Evolutionary conservation across 1,140 invertebrate genomes (phyloP).

Genomic region (Zeugodacus cucurbitae): DNA sequence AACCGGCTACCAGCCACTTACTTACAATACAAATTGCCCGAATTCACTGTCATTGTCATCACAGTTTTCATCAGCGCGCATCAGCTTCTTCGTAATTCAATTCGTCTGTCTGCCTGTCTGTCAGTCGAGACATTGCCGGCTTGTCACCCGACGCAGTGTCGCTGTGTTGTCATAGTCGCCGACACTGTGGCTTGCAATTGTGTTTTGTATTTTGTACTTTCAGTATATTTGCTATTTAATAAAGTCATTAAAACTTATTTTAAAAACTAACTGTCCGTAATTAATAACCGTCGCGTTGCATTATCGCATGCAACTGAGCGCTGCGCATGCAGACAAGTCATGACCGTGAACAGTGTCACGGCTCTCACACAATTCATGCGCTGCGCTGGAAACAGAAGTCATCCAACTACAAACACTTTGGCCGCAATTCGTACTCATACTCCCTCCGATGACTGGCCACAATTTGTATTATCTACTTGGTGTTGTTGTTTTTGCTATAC

Average conservation of each 20-base stretch:
- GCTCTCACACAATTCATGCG: not conserved
- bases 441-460: constrained; percentile 23
- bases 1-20: not conserved
- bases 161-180: not conserved
- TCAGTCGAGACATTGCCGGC: not conserved
- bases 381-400: not conserved
- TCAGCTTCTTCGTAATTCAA: not conserved
- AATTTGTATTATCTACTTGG: not conserved
- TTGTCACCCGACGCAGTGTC: not conserved
- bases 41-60: not conserved
- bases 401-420: not conserved
- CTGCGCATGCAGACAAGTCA: not conserved
- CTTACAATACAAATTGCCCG: not conserved
- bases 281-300: constrained; percentile 25
- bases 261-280: constrained; percentile 22
- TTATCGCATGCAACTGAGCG: not conserved
- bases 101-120: constrained; percentile 12
- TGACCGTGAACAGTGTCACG: not conserved
- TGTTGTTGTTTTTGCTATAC: not conserved
- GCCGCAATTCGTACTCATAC: not conserved
- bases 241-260: constrained; percentile 38
- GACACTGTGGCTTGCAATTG: not conserved
- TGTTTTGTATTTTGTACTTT: not conserved
- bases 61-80: not conserved
- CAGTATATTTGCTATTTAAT: not conserved